Base-by-base conservation (phyloP, 2,113 vertebrate genomes). In the Edolisoma coerulescens region DNA sequence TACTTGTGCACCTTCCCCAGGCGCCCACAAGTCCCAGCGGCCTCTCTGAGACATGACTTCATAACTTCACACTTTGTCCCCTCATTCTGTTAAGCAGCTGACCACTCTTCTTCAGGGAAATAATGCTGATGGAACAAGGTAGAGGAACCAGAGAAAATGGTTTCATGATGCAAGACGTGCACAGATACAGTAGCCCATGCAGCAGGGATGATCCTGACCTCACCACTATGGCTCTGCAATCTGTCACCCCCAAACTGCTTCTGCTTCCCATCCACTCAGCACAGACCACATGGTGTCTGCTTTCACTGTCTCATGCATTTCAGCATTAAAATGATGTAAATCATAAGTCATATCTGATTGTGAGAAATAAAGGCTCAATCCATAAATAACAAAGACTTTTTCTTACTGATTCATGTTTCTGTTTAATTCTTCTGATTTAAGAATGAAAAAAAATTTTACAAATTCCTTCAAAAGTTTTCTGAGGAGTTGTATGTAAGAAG, bases 1-100 rank as follows among this genome's bases (percentile, higher is more conserved):
- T 22, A 37, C 19, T 22, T 13, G 39, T 4, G 8, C 22, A 67
- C 17, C 37, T 81, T 74, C 33, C 39, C 21, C 13, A 24, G 49
- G 37, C 5, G 4, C 17, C 10, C 59, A 37, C 28, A 57, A 69
- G 35, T 7, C 54, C 27, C 50, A 77, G 33, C 0, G 0, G 24
- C 45, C 74, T 28, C 4, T 59, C 69, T 44, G 21, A 81, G 32
- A 39, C 11, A 4, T 1, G 14, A 5, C 7, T 30, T 69, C 7
- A 6, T 5, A 5, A 11, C 22, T 52, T 39, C 24, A 39, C 7
- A 7, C 15, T 35, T n/a, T 50, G 37, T n/a, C 15, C 3, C 7
- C 6, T 63, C 24, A 3, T 28, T 47, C 42, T 54, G 11, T 33
- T 49, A 41, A 41, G 35, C 28, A 52, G 16, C n/a, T 45, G 15